Evolutionary conservation across 2,797 vertebrate genomes (phyloP), one percentile per base, ranked within the genome.

Genomic region (Cyclopterus lumpus): DNA sequence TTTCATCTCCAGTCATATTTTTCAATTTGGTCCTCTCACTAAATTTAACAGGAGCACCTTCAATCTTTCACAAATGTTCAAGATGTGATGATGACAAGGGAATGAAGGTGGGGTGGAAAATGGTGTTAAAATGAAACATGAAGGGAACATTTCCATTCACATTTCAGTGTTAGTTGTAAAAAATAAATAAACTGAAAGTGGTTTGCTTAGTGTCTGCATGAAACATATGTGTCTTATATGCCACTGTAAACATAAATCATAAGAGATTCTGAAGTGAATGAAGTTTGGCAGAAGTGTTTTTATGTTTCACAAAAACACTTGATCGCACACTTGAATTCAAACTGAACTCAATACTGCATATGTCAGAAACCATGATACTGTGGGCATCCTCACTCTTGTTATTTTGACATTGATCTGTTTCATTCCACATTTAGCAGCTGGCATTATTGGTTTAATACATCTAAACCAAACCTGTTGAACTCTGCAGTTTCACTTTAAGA

Each of bases 191-290:
- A 71, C 4, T 62, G 48, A 79, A 71, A 62, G 54, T 62, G 36
- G 40, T 76, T 75, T 73, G 71, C 79, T 81, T 69, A 49, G 59
- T 83, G 69, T 92, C 74, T 87, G 86, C 82, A 86, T 87, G 87
- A 85, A 88, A 70, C 81, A 86, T 9, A 34, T 83, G 75, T 81
- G 69, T 89, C 55, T 59, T 59, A 84, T 71, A 82, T 71, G 48
- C 72, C 73, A 71, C 73, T 77, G 64, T 85, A 75, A 67, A 65
- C 83, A 79, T 77, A 15, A 20, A 75, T 69, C 24, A 74, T 67
- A 71, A 72, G 57, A 74, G 53, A 66, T 46, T 49, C 40, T 69
- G 65, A 75, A 42, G 58, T 53, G 6, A 42, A 54, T 22, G 34
- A 58, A 61, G n/a, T 62, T 63, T 49, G 38, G 61, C 46, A 48